Conservation (phyloP, 1,140 invertebrate genomes). For the Drosophila sturtevanti region DNA sequence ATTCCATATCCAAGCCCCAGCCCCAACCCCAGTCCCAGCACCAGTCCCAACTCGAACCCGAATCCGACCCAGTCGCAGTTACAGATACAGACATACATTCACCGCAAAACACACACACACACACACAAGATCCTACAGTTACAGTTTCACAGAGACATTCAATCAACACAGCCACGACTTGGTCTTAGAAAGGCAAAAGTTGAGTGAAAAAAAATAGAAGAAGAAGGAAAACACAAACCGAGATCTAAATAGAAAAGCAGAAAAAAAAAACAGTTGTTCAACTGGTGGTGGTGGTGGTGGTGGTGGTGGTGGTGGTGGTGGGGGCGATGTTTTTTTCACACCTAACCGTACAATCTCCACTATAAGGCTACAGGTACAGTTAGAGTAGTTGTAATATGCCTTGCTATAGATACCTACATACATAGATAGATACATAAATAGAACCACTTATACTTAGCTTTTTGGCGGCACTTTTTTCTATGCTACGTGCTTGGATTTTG, state of each 20-base stretch:
- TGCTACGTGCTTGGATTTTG: constrained; percentile 40
- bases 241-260: constrained; percentile 22
- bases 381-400: constrained; percentile 4
- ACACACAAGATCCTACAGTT: constrained; percentile 55
- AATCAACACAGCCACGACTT: constrained; percentile 47
- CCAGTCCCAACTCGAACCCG: constrained; percentile 12
- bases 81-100: constrained; percentile 37
- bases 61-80: constrained; percentile 1
- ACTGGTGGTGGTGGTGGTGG: constrained; percentile 18
- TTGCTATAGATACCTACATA: constrained; percentile 31
- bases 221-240: background rate
- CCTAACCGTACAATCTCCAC: constrained; percentile 25
- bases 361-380: constrained; percentile 2
- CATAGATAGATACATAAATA: no score
- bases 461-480: constrained; percentile 39
- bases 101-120: constrained; percentile 51
- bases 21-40: background rate
- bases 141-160: constrained; percentile 43
- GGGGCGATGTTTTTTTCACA: constrained; percentile 59
- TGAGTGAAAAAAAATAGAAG: background rate
- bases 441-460: constrained; percentile 37
- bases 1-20: constrained; percentile 21
- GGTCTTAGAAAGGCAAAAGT: constrained; percentile 49
- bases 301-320: constrained; percentile 21
- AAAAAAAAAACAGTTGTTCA: constrained; percentile 30